Evolutionary conservation across 2,797 vertebrate genomes (phyloP), one percentile per base, ranked within the genome.

Genomic region (Halcyon badia): DNA sequence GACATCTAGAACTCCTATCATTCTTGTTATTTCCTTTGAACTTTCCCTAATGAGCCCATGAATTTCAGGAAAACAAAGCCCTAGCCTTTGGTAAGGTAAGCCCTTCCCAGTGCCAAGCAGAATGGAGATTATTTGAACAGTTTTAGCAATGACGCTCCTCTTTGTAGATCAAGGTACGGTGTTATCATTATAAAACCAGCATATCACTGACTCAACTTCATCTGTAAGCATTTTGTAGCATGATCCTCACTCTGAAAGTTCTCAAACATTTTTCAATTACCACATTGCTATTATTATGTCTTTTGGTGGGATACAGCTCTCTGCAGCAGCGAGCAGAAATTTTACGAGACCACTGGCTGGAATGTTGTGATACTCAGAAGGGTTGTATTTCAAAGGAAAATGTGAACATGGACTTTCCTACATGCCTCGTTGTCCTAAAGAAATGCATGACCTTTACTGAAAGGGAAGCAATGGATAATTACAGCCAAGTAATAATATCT

Each of bases 391-490:
- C 62, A 84, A 30, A 87, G 26, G 22, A 69, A 91, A 90, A 72
- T 46, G 10, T 81, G 69, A 57, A 41, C 33, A 18, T 46, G 26
- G 58, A 66, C 62, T 82, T 62, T 87, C 9, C 12, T 56, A 49
- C 66, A 58, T 61, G 30, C 2, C 9, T 69, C 5, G 14, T 25
- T 49, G 78, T 87, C 24, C 44, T 58, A 70, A 8, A 39, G 39
- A 65, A 95, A 70, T 83, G 73, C 8, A 46, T 85, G 48, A 89
- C 26, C 41, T 86, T 73, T 61, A 91, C 44, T 58, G 33, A 66
- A 73, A 88, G n/a, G 49, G 68, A 89, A 96, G 54, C 14, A 94
- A 85, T 90, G 77, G 58, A 61, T 42, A 72, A 22, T 80, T 72
- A 83, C 13, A 78, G 57, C 6, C 18, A 81, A 80, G 22, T 49